Conservation (phyloP, 2,888 invertebrate genomes). For the Adelognathus sp. region DNA sequence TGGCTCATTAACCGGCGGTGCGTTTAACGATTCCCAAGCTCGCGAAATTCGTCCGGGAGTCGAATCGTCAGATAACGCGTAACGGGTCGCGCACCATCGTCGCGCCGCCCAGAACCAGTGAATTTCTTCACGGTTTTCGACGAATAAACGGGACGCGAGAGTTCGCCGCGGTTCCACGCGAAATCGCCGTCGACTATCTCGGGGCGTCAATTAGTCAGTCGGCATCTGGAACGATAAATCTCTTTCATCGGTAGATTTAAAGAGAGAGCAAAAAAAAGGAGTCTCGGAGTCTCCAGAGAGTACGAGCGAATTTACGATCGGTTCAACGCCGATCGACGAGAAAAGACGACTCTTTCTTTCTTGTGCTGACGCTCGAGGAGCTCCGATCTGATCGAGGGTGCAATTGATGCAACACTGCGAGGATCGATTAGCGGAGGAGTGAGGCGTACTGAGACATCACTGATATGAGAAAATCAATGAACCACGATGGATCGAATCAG, state of each 20-base stretch:
- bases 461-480: slow-evolving; percentile 27
- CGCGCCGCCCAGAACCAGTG: slow-evolving; percentile 28
- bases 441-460: slow-evolving; percentile 17
- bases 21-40: slow-evolving; percentile 59
- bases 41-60: slow-evolving; percentile 26
- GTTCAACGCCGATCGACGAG: slow-evolving; percentile 15
- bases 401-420: slow-evolving; percentile 35
- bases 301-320: slow-evolving; percentile 55
- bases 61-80: slow-evolving; percentile 61
- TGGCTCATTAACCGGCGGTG: slow-evolving; percentile 69
- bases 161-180: slow-evolving; percentile 50
- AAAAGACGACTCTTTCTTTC: slow-evolving; percentile 35
- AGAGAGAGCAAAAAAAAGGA: slow-evolving; percentile 10
- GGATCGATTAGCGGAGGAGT: slow-evolving; percentile 11
- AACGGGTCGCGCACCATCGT: too few species aligned
- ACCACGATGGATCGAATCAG: slow-evolving; percentile 1
- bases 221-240: slow-evolving; percentile 71
- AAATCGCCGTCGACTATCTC: slow-evolving; percentile 70
- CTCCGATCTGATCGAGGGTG: slow-evolving; percentile 4
- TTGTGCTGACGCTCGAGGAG: background rate
- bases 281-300: slow-evolving; percentile 13
- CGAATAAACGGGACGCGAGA: slow-evolving; percentile 21
- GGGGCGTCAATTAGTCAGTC: slow-evolving; percentile 74
- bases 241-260: slow-evolving; percentile 39
- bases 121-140: slow-evolving; percentile 6